Conservation (phyloP, 2,888 invertebrate species). For the Diaphora mendica region DNA sequence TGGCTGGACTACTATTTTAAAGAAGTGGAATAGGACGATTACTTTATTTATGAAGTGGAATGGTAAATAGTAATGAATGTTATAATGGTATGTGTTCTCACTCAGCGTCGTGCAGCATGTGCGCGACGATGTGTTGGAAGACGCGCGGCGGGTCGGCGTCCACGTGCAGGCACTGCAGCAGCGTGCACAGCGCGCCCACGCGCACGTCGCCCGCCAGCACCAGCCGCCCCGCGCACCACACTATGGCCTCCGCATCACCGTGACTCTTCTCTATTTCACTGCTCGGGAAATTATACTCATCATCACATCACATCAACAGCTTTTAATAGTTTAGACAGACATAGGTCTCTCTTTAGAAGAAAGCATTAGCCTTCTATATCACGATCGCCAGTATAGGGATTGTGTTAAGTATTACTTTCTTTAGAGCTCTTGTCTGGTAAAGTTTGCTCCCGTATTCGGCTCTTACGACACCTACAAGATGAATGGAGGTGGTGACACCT, state of each 20-base stretch:
- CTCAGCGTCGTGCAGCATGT: conserved; percentile 23
- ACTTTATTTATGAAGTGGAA: background rate
- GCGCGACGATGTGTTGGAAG: conserved; percentile 24
- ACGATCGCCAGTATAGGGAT: too few species aligned
- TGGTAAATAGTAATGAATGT: background rate
- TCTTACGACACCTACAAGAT: too few species aligned
- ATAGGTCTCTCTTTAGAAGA: too few species aligned
- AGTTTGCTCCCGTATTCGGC: too few species aligned
- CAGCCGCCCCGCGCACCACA: conserved; percentile 33
- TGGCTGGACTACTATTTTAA: background rate
- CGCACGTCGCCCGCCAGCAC: conserved; percentile 41
- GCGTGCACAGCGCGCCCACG: conserved; percentile 28
- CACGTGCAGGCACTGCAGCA: conserved; percentile 49
- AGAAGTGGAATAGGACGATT: too few species aligned
- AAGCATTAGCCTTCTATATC: too few species aligned
- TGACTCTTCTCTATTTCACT: conserved; percentile 75
- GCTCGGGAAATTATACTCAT: background rate
- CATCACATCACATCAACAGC: too few species aligned
- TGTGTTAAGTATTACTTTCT: too few species aligned
- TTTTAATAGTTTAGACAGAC: too few species aligned
- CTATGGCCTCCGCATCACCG: conserved; percentile 55
- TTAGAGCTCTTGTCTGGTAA: too few species aligned
- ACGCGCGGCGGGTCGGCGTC: conserved; percentile 17
- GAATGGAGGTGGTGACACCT: too few species aligned
- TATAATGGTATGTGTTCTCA: conserved; percentile 8